phyloP scores from a whole-genome alignment of 2,113 vertebrate genomes.

The Gymnobelideus leadbeateri region DNA sequence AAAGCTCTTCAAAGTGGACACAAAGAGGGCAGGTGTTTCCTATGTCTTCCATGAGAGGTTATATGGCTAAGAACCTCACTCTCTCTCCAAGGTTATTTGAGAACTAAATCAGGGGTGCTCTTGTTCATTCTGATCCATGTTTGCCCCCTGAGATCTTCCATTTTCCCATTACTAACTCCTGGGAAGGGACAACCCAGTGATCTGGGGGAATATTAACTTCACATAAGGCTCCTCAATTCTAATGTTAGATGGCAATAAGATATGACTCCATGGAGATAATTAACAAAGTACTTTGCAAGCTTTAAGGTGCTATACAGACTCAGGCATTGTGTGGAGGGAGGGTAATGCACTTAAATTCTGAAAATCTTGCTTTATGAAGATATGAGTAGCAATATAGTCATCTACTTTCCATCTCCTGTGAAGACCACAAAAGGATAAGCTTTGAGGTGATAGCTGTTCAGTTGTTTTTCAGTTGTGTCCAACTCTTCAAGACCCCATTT shows the following conservation, averaged over 20 bases:
- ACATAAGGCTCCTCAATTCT: not conserved
- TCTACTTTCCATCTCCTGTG: not conserved
- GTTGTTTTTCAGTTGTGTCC: not conserved
- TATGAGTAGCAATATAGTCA: not conserved
- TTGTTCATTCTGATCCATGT: not conserved
- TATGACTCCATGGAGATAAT: not conserved
- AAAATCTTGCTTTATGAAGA: not conserved
- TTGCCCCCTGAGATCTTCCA: not conserved
- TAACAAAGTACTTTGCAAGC: not conserved
- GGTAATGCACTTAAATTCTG: not conserved
- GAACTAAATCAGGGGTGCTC: no score
- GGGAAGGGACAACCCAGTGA: not conserved
- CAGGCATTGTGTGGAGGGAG: not conserved
- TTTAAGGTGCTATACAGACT: not conserved
- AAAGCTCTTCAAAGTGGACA: slow-evolving; percentile 41
- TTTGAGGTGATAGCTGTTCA: not conserved
- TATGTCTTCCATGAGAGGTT: not conserved
- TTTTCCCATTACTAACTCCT: not conserved
- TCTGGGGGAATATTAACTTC: not conserved
- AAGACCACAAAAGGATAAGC: not conserved
- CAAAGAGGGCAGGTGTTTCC: not conserved
- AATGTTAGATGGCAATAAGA: not conserved
- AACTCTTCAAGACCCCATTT: not conserved
- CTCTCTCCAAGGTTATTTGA: not conserved
- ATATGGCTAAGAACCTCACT: not conserved